Percentiles rank a stretch among this genome's conserved stretches.
Conservation (phyloP, 2,888 invertebrate species). For the Apodemia duryi region DNA sequence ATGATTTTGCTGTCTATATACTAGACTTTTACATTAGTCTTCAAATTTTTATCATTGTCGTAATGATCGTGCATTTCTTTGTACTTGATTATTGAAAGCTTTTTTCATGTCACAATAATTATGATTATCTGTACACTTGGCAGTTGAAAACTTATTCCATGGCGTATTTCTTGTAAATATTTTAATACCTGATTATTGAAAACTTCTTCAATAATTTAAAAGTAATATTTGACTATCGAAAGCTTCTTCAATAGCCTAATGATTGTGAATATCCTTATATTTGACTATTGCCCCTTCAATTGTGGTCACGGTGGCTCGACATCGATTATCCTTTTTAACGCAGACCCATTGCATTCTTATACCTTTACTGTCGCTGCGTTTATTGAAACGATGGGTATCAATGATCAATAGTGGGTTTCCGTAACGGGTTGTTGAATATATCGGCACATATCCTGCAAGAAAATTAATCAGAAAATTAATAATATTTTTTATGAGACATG, state of each 20-base stretch:
- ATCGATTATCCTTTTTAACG: conserved; percentile 39
- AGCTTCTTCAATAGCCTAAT: conserved; percentile 20
- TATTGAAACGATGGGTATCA: conserved; percentile 44
- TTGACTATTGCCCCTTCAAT: conserved; percentile 38
- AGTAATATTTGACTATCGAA: neutral
- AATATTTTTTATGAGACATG: too few relatives aligned
- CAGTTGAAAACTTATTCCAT: too few relatives aligned
- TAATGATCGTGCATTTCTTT: too few relatives aligned
- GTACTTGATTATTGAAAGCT: too few relatives aligned
- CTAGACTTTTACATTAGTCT: too few relatives aligned
- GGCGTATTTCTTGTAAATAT: too few relatives aligned
- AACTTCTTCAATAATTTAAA: neutral
- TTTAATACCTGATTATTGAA: too few relatives aligned
- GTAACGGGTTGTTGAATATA: conserved; percentile 39
- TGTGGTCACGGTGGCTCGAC: conserved; percentile 45
- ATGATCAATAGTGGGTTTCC: conserved; percentile 45
- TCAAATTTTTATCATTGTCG: too few relatives aligned
- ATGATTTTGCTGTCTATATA: too few relatives aligned
- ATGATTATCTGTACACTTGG: too few relatives aligned
- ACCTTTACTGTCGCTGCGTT: conserved; percentile 42
- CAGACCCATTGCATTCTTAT: conserved; percentile 44
- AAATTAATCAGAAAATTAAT: neutral
- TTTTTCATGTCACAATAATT: too few relatives aligned
- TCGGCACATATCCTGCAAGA: conserved; percentile 32
- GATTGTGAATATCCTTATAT: conserved; percentile 43